Evolutionary conservation across 2,797 vertebrate genomes (phyloP).

Genomic region (Gadopsis bispinosus): DNA sequence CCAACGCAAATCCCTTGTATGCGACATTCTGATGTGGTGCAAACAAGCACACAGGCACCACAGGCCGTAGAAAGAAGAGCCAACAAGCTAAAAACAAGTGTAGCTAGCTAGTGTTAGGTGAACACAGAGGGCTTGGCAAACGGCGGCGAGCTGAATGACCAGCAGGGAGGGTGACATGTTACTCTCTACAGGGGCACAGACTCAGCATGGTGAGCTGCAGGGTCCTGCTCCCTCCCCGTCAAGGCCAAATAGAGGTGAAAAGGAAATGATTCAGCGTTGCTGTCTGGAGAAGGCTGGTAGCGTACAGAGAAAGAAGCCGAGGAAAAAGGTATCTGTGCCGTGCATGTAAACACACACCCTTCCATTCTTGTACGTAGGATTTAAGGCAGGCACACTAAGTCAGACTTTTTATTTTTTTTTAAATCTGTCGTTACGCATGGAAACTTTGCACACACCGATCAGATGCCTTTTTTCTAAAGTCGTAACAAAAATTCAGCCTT

Average conservation of each 20-base stretch:
- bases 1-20: too few relatives aligned
- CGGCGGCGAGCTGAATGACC: slow-evolving; percentile 25
- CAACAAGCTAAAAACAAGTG: slow-evolving; percentile 27
- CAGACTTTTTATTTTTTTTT: neutral
- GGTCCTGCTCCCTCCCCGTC: slow-evolving; percentile 31
- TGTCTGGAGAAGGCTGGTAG: slow-evolving; percentile 26
- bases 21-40: too few relatives aligned
- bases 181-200: slow-evolving; percentile 20
- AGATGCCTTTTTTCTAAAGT: neutral
- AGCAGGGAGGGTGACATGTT: slow-evolving; percentile 37
- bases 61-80: neutral
- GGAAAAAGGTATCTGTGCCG: neutral
- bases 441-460: neutral
- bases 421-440: neutral
- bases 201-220: slow-evolving; percentile 30
- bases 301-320: neutral
- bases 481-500: neutral
- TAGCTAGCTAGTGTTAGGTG: neutral
- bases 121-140: slow-evolving; percentile 18
- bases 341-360: neutral
- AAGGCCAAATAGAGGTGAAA: slow-evolving; percentile 53
- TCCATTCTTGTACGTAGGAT: too few relatives aligned
- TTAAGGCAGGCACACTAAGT: neutral
- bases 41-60: neutral
- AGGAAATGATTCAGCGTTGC: slow-evolving; percentile 47